Base-by-base conservation (phyloP, 1,140 invertebrate species). In the Hypothenemus hampei region DNA sequence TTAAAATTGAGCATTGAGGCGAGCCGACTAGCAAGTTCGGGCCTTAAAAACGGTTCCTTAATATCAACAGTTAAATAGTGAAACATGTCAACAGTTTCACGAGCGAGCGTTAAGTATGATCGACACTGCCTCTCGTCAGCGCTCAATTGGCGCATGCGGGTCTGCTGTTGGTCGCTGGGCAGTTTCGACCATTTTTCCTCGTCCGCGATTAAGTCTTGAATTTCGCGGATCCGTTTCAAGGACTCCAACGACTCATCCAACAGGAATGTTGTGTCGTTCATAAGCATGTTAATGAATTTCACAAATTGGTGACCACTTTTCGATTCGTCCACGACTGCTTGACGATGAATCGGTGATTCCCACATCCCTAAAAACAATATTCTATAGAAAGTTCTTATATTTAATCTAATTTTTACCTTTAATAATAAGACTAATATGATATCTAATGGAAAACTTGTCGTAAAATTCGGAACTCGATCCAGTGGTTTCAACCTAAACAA, bases 1-100 rank as follows among this genome's bases (percentile, higher is more conserved):
- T 97, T 97, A 73, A 96, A 97, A 74, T 98, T 98, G 41, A 99
- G 77, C 96, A 99, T 98, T 37, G 93, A 93, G 48, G 94, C 93
- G 11, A 99, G 79, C 29, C 61, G 55, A 65, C 93, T 90, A 13
- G 93, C 92, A 36, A 99, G 75, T 74, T 97, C 93, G 0, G 90
- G 85, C 52, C 89, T 81, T 52, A 97, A 75, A 71, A 99, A 99
- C 15, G 95, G 94, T 69, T 94, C 87, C 60, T 88, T 88, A 47
- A 98, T 97, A 63, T 96, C 89, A 40, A 88, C 83, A 4, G 95
- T 98, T 41, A 99, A 77, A 73, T 98, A 97, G 68, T 97, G 89
- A 72, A 99, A 91, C 92, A 98, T 96, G 65, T 98, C 91, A 36
- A 99, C 93, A 4, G 95, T 98, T 70, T 98, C 95, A 58, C 81